Percentiles rank a stretch among this genome's conserved stretches.
These are phyloP conservation scores for Campoletis sonorensis DNA, from an alignment of 1,140 invertebrate genomes.

Conservation along the genomic window DNA sequence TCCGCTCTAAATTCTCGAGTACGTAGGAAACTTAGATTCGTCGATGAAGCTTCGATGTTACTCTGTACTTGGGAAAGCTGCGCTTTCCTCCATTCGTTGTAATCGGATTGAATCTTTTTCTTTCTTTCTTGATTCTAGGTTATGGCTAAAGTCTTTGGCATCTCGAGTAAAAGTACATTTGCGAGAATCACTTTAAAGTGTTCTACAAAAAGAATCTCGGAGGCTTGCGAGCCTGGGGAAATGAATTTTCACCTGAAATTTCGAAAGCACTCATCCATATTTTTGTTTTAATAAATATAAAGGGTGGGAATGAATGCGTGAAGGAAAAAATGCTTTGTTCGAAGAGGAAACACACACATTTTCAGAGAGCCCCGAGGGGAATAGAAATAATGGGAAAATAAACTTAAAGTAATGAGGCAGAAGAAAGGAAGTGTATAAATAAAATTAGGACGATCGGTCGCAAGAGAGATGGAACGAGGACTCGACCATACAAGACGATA, in stretches of 20 bases:
- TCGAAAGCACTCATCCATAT: no score
- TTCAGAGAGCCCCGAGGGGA: background rate
- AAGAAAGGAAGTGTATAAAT: constrained; percentile 52
- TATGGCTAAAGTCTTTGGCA: background rate
- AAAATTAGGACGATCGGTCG: constrained; percentile 50
- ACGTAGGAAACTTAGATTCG: constrained; percentile 1
- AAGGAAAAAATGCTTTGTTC: no score
- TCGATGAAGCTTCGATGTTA: background rate
- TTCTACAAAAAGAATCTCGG: no score
- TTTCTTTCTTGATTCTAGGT: constrained; percentile 5
- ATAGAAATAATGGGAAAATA: constrained; percentile 45
- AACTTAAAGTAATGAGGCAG: constrained; percentile 53
- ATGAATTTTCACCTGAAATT: no score
- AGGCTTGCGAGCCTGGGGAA: no score
- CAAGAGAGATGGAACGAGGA: constrained; percentile 42
- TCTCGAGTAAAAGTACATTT: no score
- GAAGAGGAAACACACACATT: no score
- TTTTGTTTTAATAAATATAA: no score
- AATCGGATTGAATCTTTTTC: background rate
- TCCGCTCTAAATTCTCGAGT: constrained; percentile 11
- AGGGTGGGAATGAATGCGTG: no score
- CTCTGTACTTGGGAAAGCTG: background rate
- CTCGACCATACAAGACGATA: constrained; percentile 9
- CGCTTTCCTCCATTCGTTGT: constrained; percentile 6
- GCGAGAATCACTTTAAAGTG: no score